Evolutionary conservation across 2,888 invertebrate species (phyloP).

Genomic region (Eupithecia exiguata): DNA sequence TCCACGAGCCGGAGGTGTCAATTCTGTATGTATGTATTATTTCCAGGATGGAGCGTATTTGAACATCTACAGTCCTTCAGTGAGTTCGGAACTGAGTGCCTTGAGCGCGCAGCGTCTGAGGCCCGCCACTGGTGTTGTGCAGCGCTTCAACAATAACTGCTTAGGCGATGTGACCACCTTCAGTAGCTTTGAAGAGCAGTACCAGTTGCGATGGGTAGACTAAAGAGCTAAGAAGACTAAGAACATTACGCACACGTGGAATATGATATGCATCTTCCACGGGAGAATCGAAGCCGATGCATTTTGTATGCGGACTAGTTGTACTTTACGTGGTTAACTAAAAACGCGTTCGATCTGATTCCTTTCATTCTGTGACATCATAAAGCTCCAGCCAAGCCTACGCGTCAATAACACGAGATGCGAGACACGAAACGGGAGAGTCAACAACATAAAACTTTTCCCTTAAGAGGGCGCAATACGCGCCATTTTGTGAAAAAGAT

Average conservation of each 20-base stretch:
- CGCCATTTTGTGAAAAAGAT: too few species aligned
- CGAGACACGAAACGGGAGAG: too few species aligned
- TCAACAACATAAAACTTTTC: too few species aligned
- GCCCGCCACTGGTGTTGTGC: conserved; percentile 1
- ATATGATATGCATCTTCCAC: not conserved
- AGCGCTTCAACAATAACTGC: conserved; percentile 14
- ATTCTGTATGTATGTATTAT: not conserved
- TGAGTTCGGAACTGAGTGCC: conserved; percentile 14
- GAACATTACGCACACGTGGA: not conserved
- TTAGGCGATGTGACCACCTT: conserved; percentile 5
- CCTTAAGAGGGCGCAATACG: too few species aligned
- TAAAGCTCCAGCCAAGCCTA: too few species aligned
- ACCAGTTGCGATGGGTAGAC: conserved; percentile 14
- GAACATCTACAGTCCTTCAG: conserved; percentile 15
- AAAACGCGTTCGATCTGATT: not conserved
- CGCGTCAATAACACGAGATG: too few species aligned
- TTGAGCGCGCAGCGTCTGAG: not conserved
- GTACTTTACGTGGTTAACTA: not conserved
- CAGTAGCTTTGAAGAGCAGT: conserved; percentile 23
- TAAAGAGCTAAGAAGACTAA: not conserved
- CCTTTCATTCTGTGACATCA: not conserved
- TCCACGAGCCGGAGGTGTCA: not conserved
- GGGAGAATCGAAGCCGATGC: not conserved
- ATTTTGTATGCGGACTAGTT: not conserved
- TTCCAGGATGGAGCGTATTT: conserved; percentile 14